Base-by-base conservation (phyloP, 2,113 vertebrate species). In the Platichthys stellatus region DNA sequence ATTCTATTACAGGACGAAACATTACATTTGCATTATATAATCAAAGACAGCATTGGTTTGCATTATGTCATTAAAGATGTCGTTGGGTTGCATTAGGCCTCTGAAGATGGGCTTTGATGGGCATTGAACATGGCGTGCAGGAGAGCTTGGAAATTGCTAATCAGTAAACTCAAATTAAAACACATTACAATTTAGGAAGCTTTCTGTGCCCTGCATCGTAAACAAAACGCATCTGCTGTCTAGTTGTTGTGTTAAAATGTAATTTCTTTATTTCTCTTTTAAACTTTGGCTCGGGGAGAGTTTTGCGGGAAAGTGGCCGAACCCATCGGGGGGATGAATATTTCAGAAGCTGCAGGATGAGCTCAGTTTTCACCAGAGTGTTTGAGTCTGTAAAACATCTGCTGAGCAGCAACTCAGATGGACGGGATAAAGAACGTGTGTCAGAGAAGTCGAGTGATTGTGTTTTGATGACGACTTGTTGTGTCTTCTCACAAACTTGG, bases 1-100 rank as follows among this genome's bases (percentile, higher is more conserved):
- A 92, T 92, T 88, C 86, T 88, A 86, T 92, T 92, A 90, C 72
- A 38, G 38, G 69, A 84, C 65, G 20, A 92, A 90, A 77, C 89
- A 88, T 86, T 84, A 76, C 87, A 88, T 92, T 90, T 90, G 90
- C 90, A 90, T 90, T 88, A 92, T 90, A 90, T 90, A 90, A 92
- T 92, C 86, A 85, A 74, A 87, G 86, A 85, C 72, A 56, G 75
- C 79, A 83, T 81, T 81, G 87, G 84, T 88, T 90, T 89, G 87
- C 87, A 88, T 92, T 79, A 90, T 84, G 82, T 85, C 87, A 64
- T 92, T 89, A 89, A 88, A 90, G 87, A 89, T 60, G 82, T 89
- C 54, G 68, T 83, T 82, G 87, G 87, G 68, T 69, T 88, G 84
- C 87, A 90, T 90, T 88, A 90, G 83, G 78, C 63, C 1, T 0